Base-by-base conservation (phyloP, 1,140 invertebrate genomes). In the Drosophila gunungcola region DNA sequence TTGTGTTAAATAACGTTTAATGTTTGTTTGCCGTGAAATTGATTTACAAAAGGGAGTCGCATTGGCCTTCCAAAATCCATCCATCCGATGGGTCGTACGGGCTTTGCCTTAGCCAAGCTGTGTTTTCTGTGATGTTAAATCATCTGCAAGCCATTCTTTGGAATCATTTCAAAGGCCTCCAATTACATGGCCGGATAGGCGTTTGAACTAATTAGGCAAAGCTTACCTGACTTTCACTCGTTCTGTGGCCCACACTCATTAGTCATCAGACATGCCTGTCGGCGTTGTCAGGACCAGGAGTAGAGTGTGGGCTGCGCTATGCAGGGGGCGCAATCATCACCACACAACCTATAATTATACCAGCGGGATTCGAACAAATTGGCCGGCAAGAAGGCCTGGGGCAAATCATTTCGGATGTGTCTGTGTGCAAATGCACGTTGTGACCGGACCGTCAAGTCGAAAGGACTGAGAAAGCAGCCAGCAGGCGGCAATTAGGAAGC, bases 11-110 rank as follows among this genome's bases (percentile, higher is more conserved):
- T 84, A 89, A 80, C 67, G 76, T 89, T 88, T 89, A 89, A 77
- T 82, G 84, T 88, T 88, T 88, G 84, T 80, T 88, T 88, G 73
- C 68, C 73, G 73, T 84, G 79, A 88, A 88, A 88, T 88, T 88
- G 83, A 88, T 88, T 88, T 89, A 73, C 75, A 73, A 62, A 76
- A 39, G 32, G 48, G 48, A 68, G 49, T 51, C 16, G 12, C 60
- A 6, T 42, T 32, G 57, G 61, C 32, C 34, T 12, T 36, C 32
- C 16, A 34, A 70, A 21, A 21, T 4, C 27, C 25, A 21, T 4
- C 27, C 25, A 32, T 16, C 36, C 42, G 42, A 11, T n/a, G 21
- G 32, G 51, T 36, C 64, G 42, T 67, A 27, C 32, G 29, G 27
- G 60, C 36, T 65, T 46, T 29, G 32, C 16, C n/a, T 21, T n/a